Evolutionary conservation across 2,113 vertebrate genomes (phyloP).

Genomic region (Eclectus roratus): DNA sequence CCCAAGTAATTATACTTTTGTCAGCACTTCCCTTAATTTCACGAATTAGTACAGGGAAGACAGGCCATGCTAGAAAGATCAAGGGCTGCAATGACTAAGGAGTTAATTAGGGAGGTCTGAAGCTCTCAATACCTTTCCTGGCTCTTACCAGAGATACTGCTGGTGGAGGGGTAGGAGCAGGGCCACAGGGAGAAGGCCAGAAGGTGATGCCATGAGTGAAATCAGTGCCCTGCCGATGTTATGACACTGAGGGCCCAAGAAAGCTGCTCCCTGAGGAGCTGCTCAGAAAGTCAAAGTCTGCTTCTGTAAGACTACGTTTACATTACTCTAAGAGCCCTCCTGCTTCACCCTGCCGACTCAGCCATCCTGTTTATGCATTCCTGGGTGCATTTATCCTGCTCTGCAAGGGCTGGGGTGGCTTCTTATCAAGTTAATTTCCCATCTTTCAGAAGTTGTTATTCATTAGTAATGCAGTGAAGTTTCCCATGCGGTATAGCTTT

Average conservation of each 20-base stretch:
- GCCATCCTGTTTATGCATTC: background rate
- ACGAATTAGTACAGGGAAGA: constrained; percentile 16
- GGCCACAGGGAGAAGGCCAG: background rate
- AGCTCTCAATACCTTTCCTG: background rate
- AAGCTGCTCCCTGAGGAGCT: background rate
- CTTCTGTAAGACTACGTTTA: background rate
- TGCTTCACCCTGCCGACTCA: background rate
- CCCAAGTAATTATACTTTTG: background rate
- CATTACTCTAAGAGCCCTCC: background rate
- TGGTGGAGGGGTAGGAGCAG: background rate
- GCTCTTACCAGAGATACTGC: background rate
- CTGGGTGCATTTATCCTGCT: constrained; percentile 12
- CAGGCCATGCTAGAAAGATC: constrained; percentile 29
- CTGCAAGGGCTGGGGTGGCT: constrained; percentile 36
- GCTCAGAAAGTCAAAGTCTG: background rate
- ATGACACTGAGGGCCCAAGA: background rate
- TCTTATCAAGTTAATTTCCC: constrained; percentile 46
- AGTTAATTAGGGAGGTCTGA: constrained; percentile 20
- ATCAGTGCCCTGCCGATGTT: background rate
- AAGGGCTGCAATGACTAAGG: constrained; percentile 24
- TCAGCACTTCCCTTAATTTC: constrained; percentile 42
- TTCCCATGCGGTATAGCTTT: background rate
- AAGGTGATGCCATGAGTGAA: background rate
- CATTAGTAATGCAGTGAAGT: constrained; percentile 13
- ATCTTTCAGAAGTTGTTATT: constrained; percentile 14